phyloP scores from a whole-genome alignment of 2,888 invertebrate species.

The Mechanitis mazaeus region DNA sequence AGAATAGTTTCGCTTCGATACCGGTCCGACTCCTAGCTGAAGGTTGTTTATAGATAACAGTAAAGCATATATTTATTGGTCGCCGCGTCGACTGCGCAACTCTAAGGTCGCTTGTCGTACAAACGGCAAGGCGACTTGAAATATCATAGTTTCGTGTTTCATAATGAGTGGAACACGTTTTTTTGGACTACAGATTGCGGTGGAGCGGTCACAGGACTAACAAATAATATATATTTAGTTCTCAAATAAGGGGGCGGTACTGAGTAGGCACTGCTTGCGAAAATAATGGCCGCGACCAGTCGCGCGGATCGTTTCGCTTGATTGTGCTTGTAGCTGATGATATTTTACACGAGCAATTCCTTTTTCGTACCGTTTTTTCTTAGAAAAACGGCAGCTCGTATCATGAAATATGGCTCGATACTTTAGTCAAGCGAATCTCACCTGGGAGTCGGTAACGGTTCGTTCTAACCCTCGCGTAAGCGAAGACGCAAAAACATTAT shows the following conservation, averaged over 20 bases:
- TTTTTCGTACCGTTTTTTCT: constrained; percentile 37
- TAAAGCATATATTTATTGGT: constrained; percentile 69
- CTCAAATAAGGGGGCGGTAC: constrained; percentile 21
- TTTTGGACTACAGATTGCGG: constrained; percentile 47
- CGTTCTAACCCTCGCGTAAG: constrained; percentile 19
- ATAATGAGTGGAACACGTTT: constrained; percentile 72
- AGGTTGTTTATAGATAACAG: constrained; percentile 71
- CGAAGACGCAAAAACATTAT: constrained; percentile 16
- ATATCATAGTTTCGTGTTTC: constrained; percentile 73
- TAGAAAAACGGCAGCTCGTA: constrained; percentile 27
- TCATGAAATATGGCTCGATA: constrained; percentile 32
- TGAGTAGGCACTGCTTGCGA: constrained; percentile 31
- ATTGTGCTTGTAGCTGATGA: constrained; percentile 48
- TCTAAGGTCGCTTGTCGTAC: constrained; percentile 52
- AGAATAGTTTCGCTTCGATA: constrained; percentile 73
- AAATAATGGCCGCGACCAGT: constrained; percentile 53
- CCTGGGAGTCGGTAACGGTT: constrained; percentile 30
- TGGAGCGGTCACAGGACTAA: constrained; percentile 47
- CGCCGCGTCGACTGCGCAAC: constrained; percentile 56
- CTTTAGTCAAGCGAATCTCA: constrained; percentile 34
- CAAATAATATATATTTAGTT: constrained; percentile 16
- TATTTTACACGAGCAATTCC: constrained; percentile 37
- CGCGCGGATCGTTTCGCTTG: constrained; percentile 62
- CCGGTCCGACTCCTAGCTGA: constrained; percentile 62
- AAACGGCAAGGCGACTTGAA: constrained; percentile 51